These are phyloP conservation scores for Chironex yamaguchii DNA, from an alignment of 30 jellyfish, hydroid and myxozoan genomes.

Conservation along the genomic window DNA sequence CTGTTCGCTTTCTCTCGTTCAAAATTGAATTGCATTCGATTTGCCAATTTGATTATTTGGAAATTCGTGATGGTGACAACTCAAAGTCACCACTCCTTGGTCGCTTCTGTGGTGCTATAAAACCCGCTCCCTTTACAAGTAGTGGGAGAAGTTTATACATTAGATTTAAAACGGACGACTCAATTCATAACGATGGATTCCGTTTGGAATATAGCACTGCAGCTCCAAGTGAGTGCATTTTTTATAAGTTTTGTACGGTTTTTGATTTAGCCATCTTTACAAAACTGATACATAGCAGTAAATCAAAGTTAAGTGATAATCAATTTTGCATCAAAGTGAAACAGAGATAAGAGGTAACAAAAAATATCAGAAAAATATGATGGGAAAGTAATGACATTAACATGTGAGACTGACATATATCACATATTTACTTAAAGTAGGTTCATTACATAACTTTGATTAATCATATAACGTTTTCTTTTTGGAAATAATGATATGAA, in stretches of 20 bases:
- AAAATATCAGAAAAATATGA: no score
- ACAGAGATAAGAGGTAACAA: no score
- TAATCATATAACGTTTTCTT: no score
- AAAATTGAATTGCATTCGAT: constrained; percentile 54
- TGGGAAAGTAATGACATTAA: no score
- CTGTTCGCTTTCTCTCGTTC: constrained; percentile 55
- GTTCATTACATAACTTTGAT: no score
- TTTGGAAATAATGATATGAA: no score
- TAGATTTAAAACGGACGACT: constrained; percentile 68
- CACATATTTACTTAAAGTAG: no score
- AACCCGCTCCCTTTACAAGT: constrained; percentile 80
- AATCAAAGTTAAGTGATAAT: neutral
- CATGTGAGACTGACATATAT: no score
- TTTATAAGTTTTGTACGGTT: neutral
- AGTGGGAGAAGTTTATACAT: constrained; percentile 71
- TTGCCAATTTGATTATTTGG: constrained; percentile 76
- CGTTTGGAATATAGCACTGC: constrained; percentile 61
- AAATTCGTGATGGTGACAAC: constrained; percentile 78
- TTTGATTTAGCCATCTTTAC: neutral
- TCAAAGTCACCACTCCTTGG: constrained; percentile 77
- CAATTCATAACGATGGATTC: constrained; percentile 68
- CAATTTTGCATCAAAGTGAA: neutral
- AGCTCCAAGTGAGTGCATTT: constrained; percentile 62
- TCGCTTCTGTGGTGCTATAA: constrained; percentile 77
- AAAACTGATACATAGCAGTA: neutral